A percentile compares a stretch with the other conserved stretches of the same genome.
Evolutionary conservation across 2,797 vertebrate species (phyloP).

Genomic region (Poecile montanus): DNA sequence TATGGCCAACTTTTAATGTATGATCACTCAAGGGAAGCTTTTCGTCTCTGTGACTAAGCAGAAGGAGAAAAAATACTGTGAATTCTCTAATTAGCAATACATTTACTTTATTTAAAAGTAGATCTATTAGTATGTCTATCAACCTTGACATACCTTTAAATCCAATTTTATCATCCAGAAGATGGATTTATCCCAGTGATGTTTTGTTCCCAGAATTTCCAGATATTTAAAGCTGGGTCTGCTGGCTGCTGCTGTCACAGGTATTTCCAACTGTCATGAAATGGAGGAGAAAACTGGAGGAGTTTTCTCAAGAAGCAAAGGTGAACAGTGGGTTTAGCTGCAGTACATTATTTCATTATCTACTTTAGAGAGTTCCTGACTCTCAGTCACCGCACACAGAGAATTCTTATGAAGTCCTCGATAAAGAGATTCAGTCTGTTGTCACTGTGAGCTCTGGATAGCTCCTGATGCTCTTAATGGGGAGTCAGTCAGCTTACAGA

Average conservation of each 20-base stretch:
- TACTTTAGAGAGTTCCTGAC: neutral
- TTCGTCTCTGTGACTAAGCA: neutral
- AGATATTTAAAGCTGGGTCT: neutral
- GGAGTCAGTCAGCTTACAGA: neutral
- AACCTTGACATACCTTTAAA: neutral
- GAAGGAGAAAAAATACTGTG: neutral
- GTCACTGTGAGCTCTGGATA: neutral
- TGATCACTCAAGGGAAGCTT: neutral
- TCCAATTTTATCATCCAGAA: neutral
- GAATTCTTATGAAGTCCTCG: neutral
- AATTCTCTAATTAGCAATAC: neutral
- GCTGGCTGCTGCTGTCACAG: neutral
- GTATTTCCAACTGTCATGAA: neutral
- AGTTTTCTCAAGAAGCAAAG: constrained; percentile 9
- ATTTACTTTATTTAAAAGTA: neutral
- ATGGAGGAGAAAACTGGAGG: neutral
- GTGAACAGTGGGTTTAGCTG: neutral
- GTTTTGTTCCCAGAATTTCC: constrained; percentile 22
- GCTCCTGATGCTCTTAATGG: neutral
- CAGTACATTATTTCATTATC: neutral
- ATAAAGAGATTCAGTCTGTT: neutral
- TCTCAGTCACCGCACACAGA: neutral
- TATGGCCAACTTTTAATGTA: neutral
- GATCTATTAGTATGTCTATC: neutral
- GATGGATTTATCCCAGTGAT: neutral